phyloP scores from a whole-genome alignment of 2,888 invertebrate species.

The Mesoligia furuncula region DNA sequence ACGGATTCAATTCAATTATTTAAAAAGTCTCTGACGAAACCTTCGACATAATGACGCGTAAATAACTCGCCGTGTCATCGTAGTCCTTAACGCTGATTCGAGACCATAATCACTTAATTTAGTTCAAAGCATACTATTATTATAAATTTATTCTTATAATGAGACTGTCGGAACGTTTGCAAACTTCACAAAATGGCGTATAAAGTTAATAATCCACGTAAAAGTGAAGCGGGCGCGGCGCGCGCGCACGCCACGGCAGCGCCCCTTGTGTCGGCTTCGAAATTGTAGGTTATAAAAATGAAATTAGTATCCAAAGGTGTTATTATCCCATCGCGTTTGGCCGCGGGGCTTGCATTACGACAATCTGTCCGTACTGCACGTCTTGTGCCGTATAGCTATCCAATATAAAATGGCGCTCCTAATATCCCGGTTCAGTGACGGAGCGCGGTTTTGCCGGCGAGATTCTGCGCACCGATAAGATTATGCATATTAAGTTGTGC shows the following conservation, averaged over 20 bases:
- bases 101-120: constrained; percentile 89
- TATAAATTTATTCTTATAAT: constrained; percentile 88
- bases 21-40: constrained; percentile 71
- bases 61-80: constrained; percentile 85
- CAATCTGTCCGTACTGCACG: constrained; percentile 91
- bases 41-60: constrained; percentile 81
- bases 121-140: constrained; percentile 86
- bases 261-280: constrained; percentile 90
- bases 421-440: constrained; percentile 89
- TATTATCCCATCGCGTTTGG: constrained; percentile 91
- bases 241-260: constrained; percentile 89
- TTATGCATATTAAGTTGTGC: constrained; percentile 91
- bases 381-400: constrained; percentile 90
- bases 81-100: constrained; percentile 85
- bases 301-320: constrained; percentile 90
- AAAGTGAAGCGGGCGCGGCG: constrained; percentile 84
- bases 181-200: constrained; percentile 90
- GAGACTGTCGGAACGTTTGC: constrained; percentile 88
- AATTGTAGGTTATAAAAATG: constrained; percentile 91
- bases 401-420: constrained; percentile 91
- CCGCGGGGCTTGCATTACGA: constrained; percentile 90
- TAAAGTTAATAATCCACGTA: constrained; percentile 90
- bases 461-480: constrained; percentile 90
- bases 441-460: constrained; percentile 86
- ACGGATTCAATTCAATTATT: constrained; percentile 71